Base-by-base conservation (phyloP, 1,140 invertebrate genomes). In the Charaxes varanes region DNA sequence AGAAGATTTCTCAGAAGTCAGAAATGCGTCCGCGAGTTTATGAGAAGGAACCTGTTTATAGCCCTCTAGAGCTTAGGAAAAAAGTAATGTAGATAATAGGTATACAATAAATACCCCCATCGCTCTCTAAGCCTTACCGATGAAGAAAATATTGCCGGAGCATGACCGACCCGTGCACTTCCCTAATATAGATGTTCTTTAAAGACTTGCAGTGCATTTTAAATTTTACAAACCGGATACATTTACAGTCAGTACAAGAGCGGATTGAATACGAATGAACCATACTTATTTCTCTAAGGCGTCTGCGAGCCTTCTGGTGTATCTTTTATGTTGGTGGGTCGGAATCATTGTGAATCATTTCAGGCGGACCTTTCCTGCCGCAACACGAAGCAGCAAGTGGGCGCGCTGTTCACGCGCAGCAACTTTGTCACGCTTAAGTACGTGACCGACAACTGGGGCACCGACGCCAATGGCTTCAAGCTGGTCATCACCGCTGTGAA, bases 361-460 rank as follows among this genome's bases (percentile, higher is more conserved):
- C 87, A 96, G 94, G 93, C 90, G 60, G 94, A 96, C 84, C 87
- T 97, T 42, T 94, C 94, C 22, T 97, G 95, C 83, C 90, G 93
- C 37, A 94, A 96, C 84, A 96, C 94, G 32, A 91, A 92, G 70
- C 88, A 93, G 78, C 90, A 91, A 50, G 92, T 96, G 33, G 93
- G 93, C 40, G 90, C 92, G 38, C 92, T 97, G 76, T 94, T 94
- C 84, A 97, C 94, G 17, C 89, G 93, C 54, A 95, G 93, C 66
- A 96, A 96, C 87, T 96, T 94, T 84, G 93, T 97, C 45, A 97
- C 95, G 12, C 88, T 97, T 48, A 95, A 94, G 82, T 97, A 97
- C 87, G 92, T 94, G 62, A 97, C 95, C 21, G 95, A 97, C 85
- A 89, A 88, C 62, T 97, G 94, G 93, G 95, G 94, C 33, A 95